Conservation (phyloP, 2,113 vertebrate species). For the Podilymbus podiceps region DNA sequence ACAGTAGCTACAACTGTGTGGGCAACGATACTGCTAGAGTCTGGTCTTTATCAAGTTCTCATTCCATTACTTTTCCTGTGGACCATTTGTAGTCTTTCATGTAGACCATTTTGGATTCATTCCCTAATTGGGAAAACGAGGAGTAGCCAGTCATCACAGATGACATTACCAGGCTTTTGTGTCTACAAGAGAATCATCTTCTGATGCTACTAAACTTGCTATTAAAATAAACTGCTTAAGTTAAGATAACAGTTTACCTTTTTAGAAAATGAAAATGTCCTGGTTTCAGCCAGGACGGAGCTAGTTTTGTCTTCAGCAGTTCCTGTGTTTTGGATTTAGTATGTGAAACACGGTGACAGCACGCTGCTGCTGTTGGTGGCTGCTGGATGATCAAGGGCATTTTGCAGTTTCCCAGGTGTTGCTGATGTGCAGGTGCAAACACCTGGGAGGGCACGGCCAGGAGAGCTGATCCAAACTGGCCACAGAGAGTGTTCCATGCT, state of each 20-base stretch:
- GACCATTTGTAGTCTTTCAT: background rate
- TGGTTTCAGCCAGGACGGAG: too few species aligned
- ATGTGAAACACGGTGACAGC: too few species aligned
- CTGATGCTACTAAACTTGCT: background rate
- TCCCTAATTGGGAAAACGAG: background rate
- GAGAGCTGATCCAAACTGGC: too few species aligned
- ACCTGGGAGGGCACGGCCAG: too few species aligned
- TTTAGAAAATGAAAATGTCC: background rate
- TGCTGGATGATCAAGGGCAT: too few species aligned
- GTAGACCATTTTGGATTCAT: background rate
- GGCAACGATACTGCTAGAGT: background rate
- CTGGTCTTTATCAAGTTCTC: background rate
- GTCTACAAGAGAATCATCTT: background rate
- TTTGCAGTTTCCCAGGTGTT: too few species aligned
- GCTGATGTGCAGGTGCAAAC: too few species aligned
- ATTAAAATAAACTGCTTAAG: background rate
- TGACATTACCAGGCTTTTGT: background rate
- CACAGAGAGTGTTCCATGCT: too few species aligned
- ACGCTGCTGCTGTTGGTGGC: too few species aligned
- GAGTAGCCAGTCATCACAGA: background rate
- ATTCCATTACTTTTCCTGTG: background rate
- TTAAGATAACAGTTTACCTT: background rate
- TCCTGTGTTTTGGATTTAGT: too few species aligned
- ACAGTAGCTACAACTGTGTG: background rate
- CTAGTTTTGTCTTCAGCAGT: too few species aligned